Evolutionary conservation across 53 echinoderm and acorn worm genomes (phyloP).

Genomic region (Holothuria leucospilota): DNA sequence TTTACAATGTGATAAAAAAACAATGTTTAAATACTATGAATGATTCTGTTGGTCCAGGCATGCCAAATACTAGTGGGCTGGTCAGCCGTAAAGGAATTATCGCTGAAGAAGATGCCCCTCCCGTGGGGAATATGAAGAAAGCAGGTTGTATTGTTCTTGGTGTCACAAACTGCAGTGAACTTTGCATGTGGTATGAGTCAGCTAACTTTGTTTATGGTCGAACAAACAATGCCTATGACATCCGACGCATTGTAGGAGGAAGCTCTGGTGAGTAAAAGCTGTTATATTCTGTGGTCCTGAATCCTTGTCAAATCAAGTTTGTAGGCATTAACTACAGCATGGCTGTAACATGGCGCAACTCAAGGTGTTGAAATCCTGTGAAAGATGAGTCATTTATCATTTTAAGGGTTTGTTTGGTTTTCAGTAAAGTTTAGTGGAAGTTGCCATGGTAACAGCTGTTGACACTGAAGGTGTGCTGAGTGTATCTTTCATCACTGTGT

Average conservation of each 20-base stretch:
- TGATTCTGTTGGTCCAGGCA: conserved; percentile 48
- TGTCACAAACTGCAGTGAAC: conserved; percentile 90
- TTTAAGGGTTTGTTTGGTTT: no score
- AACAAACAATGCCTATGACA: conserved; percentile 90
- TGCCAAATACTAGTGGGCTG: conserved; percentile 94
- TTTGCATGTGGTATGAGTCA: conserved; percentile 99
- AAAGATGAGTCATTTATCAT: no score
- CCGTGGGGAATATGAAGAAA: conserved; percentile 74
- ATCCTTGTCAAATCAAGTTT: no score
- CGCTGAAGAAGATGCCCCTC: conserved; percentile 76
- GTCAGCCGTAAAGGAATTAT: conserved; percentile 75
- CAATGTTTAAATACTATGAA: no score
- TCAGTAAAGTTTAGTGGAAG: no score
- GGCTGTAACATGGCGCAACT: not conserved
- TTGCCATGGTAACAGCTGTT: no score
- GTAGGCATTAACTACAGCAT: not conserved
- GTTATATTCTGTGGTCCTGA: not conserved
- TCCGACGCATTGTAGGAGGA: conserved; percentile 92
- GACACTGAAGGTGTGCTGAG: no score
- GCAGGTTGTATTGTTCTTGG: conserved; percentile 92
- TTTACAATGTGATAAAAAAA: no score
- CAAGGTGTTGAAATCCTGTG: not conserved
- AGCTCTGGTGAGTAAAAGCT: conserved; percentile 79
- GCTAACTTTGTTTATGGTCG: conserved; percentile 90
- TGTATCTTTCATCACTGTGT: no score